Percentiles rank a stretch among this genome's conserved stretches.
Conservation (phyloP, 2,888 invertebrate species). For the Zele albiditarsus region DNA sequence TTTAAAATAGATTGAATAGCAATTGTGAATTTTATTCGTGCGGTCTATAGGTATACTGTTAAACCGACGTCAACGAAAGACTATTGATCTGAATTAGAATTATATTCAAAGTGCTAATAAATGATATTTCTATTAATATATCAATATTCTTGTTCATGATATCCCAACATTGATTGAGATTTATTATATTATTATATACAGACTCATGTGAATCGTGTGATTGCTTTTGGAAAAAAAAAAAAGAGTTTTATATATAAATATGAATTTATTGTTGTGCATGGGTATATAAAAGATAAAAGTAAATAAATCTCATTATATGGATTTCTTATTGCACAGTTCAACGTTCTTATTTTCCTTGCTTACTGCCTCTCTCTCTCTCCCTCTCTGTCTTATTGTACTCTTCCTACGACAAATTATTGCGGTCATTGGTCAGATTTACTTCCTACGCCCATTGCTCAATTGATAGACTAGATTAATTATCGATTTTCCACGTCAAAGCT, state of each 20-base stretch:
- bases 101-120: not conserved
- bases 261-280: not conserved
- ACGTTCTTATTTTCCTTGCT: not conserved
- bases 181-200: constrained; percentile 1
- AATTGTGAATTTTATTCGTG: too few species aligned
- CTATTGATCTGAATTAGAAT: not conserved
- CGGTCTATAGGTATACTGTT: too few species aligned
- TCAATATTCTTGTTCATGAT: not conserved
- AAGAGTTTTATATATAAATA: not conserved
- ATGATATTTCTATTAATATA: not conserved
- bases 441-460: not conserved
- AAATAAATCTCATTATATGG: not conserved
- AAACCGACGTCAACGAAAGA: not conserved
- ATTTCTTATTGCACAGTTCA: not conserved
- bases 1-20: too few species aligned
- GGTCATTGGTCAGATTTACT: not conserved
- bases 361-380: not conserved
- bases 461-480: constrained; percentile 26
- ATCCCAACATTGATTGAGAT: not conserved
- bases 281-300: not conserved
- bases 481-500: not conserved
- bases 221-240: not conserved
- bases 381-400: not conserved
- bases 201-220: not conserved
- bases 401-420: not conserved